Percentiles rank a stretch among this genome's conserved stretches.
These are phyloP conservation scores for Dicroscelio sp. DNA, from an alignment of 2,888 invertebrate genomes.

Conservation along the genomic window DNA sequence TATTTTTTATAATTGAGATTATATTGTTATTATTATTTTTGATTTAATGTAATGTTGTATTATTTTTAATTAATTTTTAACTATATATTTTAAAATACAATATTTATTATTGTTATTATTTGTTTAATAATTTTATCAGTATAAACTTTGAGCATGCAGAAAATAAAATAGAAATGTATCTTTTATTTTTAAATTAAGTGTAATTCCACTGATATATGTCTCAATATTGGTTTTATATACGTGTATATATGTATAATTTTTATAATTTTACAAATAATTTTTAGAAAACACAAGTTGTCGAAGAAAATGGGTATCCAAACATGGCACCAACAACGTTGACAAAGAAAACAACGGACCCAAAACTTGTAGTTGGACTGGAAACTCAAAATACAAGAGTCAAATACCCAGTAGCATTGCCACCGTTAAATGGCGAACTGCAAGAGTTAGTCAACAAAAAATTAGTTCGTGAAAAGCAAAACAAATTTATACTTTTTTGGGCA, in stretches of 20 bases:
- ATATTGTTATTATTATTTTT: background rate
- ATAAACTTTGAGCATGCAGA: background rate
- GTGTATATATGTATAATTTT: background rate
- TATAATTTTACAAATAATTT: background rate
- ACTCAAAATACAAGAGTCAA: background rate
- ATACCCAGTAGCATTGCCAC: conserved; percentile 17
- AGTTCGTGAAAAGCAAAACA: background rate
- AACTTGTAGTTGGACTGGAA: background rate
- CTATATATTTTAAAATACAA: background rate
- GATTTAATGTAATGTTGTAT: background rate
- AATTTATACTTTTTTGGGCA: conserved; percentile 38
- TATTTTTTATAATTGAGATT: background rate
- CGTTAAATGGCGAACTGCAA: conserved; percentile 8
- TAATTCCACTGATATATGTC: too few relatives aligned
- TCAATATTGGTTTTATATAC: too few relatives aligned
- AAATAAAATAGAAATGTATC: background rate
- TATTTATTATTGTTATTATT: too few relatives aligned
- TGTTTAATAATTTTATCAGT: too few relatives aligned
- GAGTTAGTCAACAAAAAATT: background rate
- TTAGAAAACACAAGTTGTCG: background rate
- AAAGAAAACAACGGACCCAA: background rate
- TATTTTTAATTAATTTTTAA: background rate
- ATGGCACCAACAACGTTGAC: background rate
- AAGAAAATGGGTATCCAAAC: background rate
- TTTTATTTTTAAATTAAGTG: background rate